These are phyloP conservation scores for human DNA, from an alignment of 2,113 vertebrate species.

Conservation along the genomic window GRCh38 chr15:47246001-47246500, in stretches of 20 bases:
- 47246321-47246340: background rate
- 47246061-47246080: background rate
- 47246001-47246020: background rate
- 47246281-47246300: background rate
- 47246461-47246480: background rate
- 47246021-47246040: background rate
- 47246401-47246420: background rate
- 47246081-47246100: background rate
- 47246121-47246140: background rate
- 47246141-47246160: constrained; percentile 6
- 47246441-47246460: background rate
- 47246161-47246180: background rate
- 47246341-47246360: background rate
- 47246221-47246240: background rate
- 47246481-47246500: background rate
- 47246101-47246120: background rate
- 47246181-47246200: background rate
- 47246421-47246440: background rate
- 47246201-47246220: background rate
- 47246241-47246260: background rate
- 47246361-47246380: background rate
- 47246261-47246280: background rate
- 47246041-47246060: background rate
- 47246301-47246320: background rate
- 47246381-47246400: background rate